phyloP scores from a whole-genome alignment of 2,797 vertebrate species.

The Cyclopterus lumpus region DNA sequence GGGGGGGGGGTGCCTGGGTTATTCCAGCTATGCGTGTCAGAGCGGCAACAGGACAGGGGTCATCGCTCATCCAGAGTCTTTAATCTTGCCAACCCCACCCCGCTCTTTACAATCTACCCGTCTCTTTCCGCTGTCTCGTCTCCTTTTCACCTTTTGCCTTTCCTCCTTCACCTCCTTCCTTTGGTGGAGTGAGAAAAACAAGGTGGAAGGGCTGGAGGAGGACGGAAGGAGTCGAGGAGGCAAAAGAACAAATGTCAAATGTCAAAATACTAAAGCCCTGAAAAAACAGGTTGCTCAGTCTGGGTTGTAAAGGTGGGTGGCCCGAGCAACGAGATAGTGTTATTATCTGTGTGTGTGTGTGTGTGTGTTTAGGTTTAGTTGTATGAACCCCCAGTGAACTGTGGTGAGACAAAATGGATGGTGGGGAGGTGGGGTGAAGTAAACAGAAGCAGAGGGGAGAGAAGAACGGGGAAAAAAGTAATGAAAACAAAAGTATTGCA shows the following conservation, averaged over 20 bases:
- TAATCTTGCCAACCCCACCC: slow-evolving; percentile 46
- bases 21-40: slow-evolving; percentile 81
- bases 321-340: slow-evolving; percentile 37
- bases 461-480: slow-evolving; percentile 61
- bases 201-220: slow-evolving; percentile 5
- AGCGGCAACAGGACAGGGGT: slow-evolving; percentile 72
- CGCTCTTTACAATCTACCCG: not conserved
- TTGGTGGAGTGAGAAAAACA: slow-evolving; percentile 42
- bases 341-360: slow-evolving; percentile 36
- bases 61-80: slow-evolving; percentile 68
- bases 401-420: slow-evolving; percentile 48
- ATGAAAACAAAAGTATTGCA: slow-evolving; percentile 82
- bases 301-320: slow-evolving; percentile 67
- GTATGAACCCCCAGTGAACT: slow-evolving; percentile 68
- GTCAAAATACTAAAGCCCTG: slow-evolving; percentile 52
- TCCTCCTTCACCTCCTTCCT: not conserved
- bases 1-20: slow-evolving; percentile 31
- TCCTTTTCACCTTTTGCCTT: not conserved
- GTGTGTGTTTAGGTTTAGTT: slow-evolving; percentile 49
- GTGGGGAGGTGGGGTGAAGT: slow-evolving; percentile 25
- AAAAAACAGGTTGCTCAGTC: slow-evolving; percentile 49
- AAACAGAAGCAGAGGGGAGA: slow-evolving; percentile 56
- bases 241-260: slow-evolving; percentile 62
- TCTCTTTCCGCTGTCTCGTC: not conserved
- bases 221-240: slow-evolving; percentile 10